phyloP scores from a whole-genome alignment of 2,888 invertebrate genomes.

The Galerucella calmariensis region DNA sequence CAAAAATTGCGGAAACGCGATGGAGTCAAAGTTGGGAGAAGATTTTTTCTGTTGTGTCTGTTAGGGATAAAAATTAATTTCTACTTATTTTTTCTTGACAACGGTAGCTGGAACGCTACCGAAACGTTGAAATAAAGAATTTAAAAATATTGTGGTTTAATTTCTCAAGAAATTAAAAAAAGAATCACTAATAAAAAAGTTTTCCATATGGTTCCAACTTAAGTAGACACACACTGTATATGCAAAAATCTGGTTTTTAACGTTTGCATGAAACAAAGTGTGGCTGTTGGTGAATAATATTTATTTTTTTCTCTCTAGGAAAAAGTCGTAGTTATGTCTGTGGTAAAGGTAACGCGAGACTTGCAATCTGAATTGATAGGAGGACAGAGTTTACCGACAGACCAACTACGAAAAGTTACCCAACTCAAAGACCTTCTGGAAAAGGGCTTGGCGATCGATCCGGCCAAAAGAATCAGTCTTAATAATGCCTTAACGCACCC shows the following conservation, averaged over 20 bases:
- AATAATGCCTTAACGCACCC: slow-evolving; percentile 94
- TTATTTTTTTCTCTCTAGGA: slow-evolving; percentile 72
- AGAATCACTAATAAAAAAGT: too few relatives aligned
- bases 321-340: slow-evolving; percentile 95
- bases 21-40: too few relatives aligned
- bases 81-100: too few relatives aligned
- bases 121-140: too few relatives aligned
- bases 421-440: slow-evolving; percentile 94
- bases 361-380: slow-evolving; percentile 89
- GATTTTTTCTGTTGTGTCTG: too few relatives aligned
- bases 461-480: slow-evolving; percentile 91
- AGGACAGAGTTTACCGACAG: slow-evolving; percentile 86
- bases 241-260: background rate
- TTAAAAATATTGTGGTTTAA: too few relatives aligned
- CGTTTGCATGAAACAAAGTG: background rate
- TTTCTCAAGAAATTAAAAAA: too few relatives aligned
- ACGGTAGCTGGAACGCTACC: too few relatives aligned
- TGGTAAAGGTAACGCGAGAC: slow-evolving; percentile 87
- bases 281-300: slow-evolving; percentile 2
- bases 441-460: slow-evolving; percentile 90
- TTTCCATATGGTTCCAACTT: too few relatives aligned
- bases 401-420: slow-evolving; percentile 89
- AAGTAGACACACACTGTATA: too few relatives aligned
- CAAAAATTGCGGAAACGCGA: too few relatives aligned
- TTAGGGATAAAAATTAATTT: too few relatives aligned